These are phyloP conservation scores for Bruchidius siliquastri DNA, from an alignment of 2,888 invertebrate species.

Conservation along the genomic window DNA sequence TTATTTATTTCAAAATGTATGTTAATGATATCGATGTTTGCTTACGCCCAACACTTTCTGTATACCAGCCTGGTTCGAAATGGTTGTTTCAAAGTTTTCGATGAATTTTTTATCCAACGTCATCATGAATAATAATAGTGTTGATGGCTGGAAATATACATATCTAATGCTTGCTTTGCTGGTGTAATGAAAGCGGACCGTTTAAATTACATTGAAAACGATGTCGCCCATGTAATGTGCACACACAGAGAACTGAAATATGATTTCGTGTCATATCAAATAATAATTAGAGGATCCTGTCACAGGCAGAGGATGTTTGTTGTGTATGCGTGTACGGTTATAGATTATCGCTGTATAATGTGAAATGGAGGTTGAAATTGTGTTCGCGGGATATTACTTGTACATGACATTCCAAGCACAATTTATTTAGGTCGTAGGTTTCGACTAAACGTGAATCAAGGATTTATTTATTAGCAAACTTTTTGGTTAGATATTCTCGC, in stretches of 20 bases:
- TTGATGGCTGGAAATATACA: neutral
- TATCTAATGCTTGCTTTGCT: neutral
- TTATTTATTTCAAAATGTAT: no score
- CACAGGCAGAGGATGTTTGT: neutral
- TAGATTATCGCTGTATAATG: neutral
- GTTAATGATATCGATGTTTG: no score
- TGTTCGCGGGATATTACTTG: neutral
- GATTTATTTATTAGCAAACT: no score
- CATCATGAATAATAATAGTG: neutral
- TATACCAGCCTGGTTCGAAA: no score
- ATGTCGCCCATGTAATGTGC: neutral
- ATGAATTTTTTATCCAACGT: no score
- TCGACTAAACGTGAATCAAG: no score
- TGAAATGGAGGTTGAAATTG: neutral
- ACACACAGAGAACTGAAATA: neutral
- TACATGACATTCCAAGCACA: neutral
- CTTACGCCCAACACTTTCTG: no score
- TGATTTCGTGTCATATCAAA: neutral
- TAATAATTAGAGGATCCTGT: neutral
- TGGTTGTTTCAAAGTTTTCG: no score
- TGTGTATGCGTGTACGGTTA: neutral
- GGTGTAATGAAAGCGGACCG: neutral
- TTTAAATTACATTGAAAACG: neutral
- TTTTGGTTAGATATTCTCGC: no score
- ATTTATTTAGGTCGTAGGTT: neutral